Evolutionary conservation across 2,888 invertebrate species (phyloP).

Genomic region (Psylliodes chrysocephalus): DNA sequence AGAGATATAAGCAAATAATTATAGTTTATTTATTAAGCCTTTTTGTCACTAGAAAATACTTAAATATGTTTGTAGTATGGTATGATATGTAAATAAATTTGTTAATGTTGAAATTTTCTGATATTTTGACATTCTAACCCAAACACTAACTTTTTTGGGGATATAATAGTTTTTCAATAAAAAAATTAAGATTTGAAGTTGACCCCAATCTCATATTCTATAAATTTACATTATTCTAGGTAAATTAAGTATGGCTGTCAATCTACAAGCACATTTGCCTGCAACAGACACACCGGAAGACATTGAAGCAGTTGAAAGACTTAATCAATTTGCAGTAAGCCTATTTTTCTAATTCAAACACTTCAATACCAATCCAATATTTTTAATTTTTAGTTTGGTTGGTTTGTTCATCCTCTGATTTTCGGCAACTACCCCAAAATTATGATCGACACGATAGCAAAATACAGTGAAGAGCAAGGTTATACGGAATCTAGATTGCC

Average conservation of each 20-base stretch:
- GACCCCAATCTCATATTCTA: no score
- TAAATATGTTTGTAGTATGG: no score
- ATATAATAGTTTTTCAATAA: no score
- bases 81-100: no score
- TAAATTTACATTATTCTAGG: no score
- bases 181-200: no score
- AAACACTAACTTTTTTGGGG: no score
- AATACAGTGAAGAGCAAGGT: slow-evolving; percentile 68
- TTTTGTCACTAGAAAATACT: no score
- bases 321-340: slow-evolving; percentile 67
- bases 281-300: slow-evolving; percentile 67
- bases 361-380: not conserved
- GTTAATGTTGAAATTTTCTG: no score
- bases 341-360: not conserved
- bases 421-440: slow-evolving; percentile 73
- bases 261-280: slow-evolving; percentile 55
- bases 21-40: no score
- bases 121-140: no score
- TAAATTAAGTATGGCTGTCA: slow-evolving; percentile 24
- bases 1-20: no score
- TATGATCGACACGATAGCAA: slow-evolving; percentile 70
- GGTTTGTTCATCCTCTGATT: slow-evolving; percentile 69
- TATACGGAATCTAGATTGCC: slow-evolving; percentile 70
- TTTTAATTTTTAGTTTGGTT: slow-evolving; percentile 37
- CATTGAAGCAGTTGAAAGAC: slow-evolving; percentile 69